These are phyloP conservation scores for Rotaria magnacalcarata DNA, from an alignment of 2,888 invertebrate species.

Conservation along the genomic window DNA sequence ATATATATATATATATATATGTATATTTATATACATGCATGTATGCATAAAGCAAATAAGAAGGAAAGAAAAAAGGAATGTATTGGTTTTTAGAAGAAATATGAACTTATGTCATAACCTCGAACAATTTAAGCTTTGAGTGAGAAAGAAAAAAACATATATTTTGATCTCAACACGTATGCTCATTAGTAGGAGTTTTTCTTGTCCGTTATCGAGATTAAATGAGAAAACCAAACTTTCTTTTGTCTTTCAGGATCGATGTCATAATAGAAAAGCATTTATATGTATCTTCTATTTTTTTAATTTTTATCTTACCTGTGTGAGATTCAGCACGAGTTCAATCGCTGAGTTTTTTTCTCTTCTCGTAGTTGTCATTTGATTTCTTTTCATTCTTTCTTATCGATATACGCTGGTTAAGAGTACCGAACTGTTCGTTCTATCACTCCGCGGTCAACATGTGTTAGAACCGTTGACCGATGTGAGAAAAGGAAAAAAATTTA, in stretches of 20 bases:
- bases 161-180: background rate
- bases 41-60: background rate
- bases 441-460: background rate
- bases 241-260: background rate
- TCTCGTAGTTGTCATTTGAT: too few relatives aligned
- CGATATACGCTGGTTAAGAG: background rate
- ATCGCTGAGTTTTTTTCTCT: background rate
- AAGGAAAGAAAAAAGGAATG: background rate
- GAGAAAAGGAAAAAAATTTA: background rate
- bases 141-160: background rate
- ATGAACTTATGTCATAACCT: background rate
- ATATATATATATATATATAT: background rate
- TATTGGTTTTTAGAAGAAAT: background rate
- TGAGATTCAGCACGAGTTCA: slow-evolving; percentile 1
- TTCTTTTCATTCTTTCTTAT: background rate
- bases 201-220: background rate
- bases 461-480: background rate
- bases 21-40: background rate
- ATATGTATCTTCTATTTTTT: background rate
- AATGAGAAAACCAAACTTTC: background rate
- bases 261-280: background rate
- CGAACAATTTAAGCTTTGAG: background rate
- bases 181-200: background rate
- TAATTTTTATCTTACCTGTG: background rate
- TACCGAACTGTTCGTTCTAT: background rate